These are phyloP conservation scores for Alcedo atthis DNA, from an alignment of 2,797 vertebrate genomes.

Conservation along the genomic window DNA sequence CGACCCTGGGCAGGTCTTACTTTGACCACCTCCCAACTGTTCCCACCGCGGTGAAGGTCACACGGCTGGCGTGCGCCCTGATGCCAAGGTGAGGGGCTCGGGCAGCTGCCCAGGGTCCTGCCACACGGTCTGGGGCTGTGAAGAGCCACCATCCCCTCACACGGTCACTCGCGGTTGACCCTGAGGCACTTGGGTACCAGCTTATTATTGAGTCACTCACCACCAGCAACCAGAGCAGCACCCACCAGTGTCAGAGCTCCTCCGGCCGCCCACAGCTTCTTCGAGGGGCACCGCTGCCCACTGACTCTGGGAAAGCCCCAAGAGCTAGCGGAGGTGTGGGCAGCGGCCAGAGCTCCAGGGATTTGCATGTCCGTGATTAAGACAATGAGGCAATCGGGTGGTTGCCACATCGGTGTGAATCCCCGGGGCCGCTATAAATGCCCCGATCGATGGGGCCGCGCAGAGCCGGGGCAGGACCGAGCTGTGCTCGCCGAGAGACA, in stretches of 20 bases:
- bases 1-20: neutral
- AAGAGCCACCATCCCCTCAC: neutral
- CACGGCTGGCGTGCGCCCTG: accelerated
- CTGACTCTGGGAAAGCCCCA: conserved; percentile 17
- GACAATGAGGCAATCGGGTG: conserved; percentile 42
- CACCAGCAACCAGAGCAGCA: neutral
- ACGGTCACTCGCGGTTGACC: neutral
- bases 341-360: neutral
- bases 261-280: accelerated
- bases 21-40: neutral
- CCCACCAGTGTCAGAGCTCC: accelerated
- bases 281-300: neutral
- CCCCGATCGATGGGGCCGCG: conserved; percentile 36
- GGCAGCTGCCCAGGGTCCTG: neutral
- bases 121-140: accelerated
- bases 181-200: neutral
- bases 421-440: conserved; percentile 57
- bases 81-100: accelerated
- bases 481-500: neutral
- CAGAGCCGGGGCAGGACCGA: neutral
- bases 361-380: conserved; percentile 61
- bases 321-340: accelerated
- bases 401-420: conserved; percentile 60
- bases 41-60: neutral
- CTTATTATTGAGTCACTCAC: conserved; percentile 22